These are phyloP conservation scores for Sakesphorus luctuosus DNA, from an alignment of 2,113 vertebrate species.

Conservation along the genomic window DNA sequence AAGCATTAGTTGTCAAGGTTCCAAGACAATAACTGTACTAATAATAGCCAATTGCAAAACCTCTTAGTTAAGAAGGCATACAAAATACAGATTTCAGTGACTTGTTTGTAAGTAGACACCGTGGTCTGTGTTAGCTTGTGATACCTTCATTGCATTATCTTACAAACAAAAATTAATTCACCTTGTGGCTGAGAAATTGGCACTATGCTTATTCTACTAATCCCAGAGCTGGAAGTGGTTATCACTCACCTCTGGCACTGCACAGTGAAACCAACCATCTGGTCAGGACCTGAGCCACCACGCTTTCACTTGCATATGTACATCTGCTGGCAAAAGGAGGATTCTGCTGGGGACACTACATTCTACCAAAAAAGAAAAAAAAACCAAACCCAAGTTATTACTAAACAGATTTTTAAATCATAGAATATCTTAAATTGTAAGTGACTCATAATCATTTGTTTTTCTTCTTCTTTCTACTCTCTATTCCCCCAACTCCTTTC, in stretches of 20 bases:
- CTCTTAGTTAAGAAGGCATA: not conserved
- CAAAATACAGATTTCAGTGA: not conserved
- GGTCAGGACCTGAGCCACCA: not conserved
- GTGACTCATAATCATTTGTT: not conserved
- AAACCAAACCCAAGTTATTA: not conserved
- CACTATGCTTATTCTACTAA: not conserved
- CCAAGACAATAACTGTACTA: not conserved
- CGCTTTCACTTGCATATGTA: not conserved
- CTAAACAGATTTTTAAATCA: not conserved
- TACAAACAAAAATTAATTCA: not conserved
- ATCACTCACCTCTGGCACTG: accelerated
- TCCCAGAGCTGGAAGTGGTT: accelerated
- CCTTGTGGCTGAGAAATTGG: not conserved
- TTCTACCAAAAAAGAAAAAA: not conserved
- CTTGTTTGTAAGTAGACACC: not conserved
- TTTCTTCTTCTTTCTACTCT: not conserved
- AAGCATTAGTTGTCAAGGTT: not conserved
- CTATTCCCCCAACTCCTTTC: not conserved
- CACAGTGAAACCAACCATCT: not conserved
- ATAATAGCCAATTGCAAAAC: not conserved
- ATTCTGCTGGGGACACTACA: not conserved
- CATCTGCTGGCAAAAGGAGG: not conserved
- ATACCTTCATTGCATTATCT: not conserved
- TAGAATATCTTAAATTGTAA: not conserved
- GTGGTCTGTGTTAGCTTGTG: not conserved